phyloP scores from a whole-genome alignment of 2,888 invertebrate species.

The Melanostoma mellinum region DNA sequence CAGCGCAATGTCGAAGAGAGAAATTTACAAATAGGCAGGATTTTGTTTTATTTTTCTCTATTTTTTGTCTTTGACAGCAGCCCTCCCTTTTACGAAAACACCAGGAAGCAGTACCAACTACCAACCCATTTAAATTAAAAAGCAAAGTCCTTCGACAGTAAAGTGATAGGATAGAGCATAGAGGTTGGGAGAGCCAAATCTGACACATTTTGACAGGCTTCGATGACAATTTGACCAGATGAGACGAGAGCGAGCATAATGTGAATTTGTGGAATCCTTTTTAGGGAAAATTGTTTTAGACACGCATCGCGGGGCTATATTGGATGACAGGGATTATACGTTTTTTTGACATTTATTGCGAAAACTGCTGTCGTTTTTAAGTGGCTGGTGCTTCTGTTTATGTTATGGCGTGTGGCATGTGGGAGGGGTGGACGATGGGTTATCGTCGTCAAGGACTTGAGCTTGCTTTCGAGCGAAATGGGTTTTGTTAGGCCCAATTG shows the following conservation, averaged over 20 bases:
- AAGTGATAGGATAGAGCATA: conserved; percentile 38
- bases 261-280: conserved; percentile 9
- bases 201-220: conserved; percentile 65
- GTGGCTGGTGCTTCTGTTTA: conserved; percentile 25
- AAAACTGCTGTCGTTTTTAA: conserved; percentile 39
- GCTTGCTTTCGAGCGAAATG: conserved; percentile 65
- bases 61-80: conserved; percentile 52
- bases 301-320: conserved; percentile 49
- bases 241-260: conserved; percentile 15
- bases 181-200: conserved; percentile 15
- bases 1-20: neutral
- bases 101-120: conserved; percentile 13
- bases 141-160: conserved; percentile 57
- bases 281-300: conserved; percentile 44
- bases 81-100: conserved; percentile 43
- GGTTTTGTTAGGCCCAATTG: conserved; percentile 65
- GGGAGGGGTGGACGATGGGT: conserved; percentile 4
- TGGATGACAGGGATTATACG: conserved; percentile 6
- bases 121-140: conserved; percentile 62
- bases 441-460: conserved; percentile 50
- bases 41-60: conserved; percentile 2
- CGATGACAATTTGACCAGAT: conserved; percentile 46
- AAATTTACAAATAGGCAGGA: conserved; percentile 44
- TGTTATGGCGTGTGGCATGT: neutral
- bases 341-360: conserved; percentile 67